Percentiles rank a stretch among this genome's conserved stretches.
Conservation (phyloP, 2,113 vertebrate species). For the Progne subis region DNA sequence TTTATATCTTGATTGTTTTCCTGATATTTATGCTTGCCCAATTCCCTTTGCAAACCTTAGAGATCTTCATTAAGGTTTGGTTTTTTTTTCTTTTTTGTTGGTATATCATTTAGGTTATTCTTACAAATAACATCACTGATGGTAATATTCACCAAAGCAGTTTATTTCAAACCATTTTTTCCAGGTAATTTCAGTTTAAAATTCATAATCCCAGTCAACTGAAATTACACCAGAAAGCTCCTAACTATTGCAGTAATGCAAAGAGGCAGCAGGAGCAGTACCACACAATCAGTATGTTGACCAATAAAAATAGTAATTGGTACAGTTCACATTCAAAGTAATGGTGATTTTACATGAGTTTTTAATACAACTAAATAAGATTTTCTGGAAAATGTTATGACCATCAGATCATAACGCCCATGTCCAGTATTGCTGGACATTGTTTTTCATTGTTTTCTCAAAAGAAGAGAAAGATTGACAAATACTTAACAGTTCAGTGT, state of each 20-base stretch:
- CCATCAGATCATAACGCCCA: background rate
- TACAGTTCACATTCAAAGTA: background rate
- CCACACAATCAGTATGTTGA: background rate
- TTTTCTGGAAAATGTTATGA: background rate
- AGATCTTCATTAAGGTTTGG: background rate
- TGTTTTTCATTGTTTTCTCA: background rate
- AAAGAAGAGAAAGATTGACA: background rate
- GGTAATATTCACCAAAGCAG: background rate
- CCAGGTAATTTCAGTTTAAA: background rate
- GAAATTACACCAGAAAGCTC: background rate
- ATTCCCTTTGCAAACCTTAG: background rate
- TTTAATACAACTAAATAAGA: background rate
- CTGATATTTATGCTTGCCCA: background rate
- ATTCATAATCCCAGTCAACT: background rate
- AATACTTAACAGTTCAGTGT: slow-evolving; percentile 76
- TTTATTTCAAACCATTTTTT: background rate
- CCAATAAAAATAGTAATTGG: background rate
- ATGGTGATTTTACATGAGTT: background rate
- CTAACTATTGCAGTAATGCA: background rate
- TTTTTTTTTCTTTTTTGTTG: background rate
- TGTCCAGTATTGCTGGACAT: background rate
- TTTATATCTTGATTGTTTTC: background rate
- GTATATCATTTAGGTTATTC: background rate
- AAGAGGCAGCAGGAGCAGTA: background rate
- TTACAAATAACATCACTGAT: background rate